phyloP scores from a whole-genome alignment of 2,888 invertebrate species.

The Metalampra italica region DNA sequence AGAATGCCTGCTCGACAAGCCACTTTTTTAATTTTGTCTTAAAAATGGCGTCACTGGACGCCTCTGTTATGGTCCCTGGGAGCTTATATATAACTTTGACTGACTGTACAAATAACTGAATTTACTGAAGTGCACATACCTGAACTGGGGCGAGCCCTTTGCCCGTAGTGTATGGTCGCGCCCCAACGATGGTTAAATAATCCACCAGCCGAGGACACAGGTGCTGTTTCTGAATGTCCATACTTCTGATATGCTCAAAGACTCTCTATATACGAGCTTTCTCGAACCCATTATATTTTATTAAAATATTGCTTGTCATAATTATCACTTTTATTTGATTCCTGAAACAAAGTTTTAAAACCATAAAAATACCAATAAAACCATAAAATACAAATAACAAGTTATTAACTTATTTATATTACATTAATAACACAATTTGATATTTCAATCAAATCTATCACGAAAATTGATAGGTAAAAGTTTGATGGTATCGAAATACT shows the following conservation, averaged over 20 bases:
- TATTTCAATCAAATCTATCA: too few relatives aligned
- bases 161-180: constrained; percentile 83
- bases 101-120: too few relatives aligned
- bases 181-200: constrained; percentile 98
- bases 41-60: too few relatives aligned
- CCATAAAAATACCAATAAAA: too few relatives aligned
- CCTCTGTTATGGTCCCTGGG: too few relatives aligned
- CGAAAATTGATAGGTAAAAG: background rate
- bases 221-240: constrained; percentile 85
- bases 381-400: too few relatives aligned
- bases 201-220: constrained; percentile 94
- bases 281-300: constrained; percentile 58
- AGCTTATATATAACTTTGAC: too few relatives aligned
- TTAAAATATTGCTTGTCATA: constrained; percentile 72
- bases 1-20: too few relatives aligned
- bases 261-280: constrained; percentile 33
- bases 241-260: constrained; percentile 45
- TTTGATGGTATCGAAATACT: background rate
- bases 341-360: constrained; percentile 32
- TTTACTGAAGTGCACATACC: too few relatives aligned
- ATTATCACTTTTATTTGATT: constrained; percentile 52
- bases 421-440: too few relatives aligned
- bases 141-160: constrained; percentile 87
- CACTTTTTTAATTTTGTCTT: too few relatives aligned
- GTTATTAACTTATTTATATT: too few relatives aligned